Percentiles rank a stretch among this genome's conserved stretches.
Conservation (phyloP, 2,113 vertebrate genomes). For the Anoura caudifer region DNA sequence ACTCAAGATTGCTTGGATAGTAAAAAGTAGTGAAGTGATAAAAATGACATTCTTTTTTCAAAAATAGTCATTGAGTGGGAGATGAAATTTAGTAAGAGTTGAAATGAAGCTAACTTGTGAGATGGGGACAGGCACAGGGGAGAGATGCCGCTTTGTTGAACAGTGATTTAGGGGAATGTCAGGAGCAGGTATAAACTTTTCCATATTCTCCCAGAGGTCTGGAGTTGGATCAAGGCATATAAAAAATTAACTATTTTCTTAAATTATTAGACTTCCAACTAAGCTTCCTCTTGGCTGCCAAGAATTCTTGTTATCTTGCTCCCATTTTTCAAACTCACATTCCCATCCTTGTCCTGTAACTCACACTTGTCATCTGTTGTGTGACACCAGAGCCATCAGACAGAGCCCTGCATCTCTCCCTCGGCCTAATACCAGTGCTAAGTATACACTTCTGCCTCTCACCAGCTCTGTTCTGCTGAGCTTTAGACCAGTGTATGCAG, state of each 20-base stretch:
- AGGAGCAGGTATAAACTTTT: background rate
- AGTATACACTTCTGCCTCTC: background rate
- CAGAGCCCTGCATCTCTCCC: background rate
- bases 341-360: background rate
- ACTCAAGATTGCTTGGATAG: background rate
- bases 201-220: background rate
- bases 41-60: slow-evolving; percentile 22
- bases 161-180: background rate
- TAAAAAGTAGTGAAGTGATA: slow-evolving; percentile 26
- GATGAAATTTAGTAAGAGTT: background rate
- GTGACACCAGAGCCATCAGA: background rate
- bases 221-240: background rate
- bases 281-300: background rate
- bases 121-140: background rate
- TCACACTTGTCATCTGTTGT: background rate
- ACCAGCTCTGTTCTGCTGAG: background rate
- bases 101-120: background rate
- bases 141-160: background rate
- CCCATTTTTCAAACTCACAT: background rate
- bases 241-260: slow-evolving; percentile 7
- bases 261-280: background rate
- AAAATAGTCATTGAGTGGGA: background rate
- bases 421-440: background rate
- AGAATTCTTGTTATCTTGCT: background rate
- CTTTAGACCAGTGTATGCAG: background rate